Conservation (phyloP, 2,888 invertebrate species). For the Xestobium rufovillosum region DNA sequence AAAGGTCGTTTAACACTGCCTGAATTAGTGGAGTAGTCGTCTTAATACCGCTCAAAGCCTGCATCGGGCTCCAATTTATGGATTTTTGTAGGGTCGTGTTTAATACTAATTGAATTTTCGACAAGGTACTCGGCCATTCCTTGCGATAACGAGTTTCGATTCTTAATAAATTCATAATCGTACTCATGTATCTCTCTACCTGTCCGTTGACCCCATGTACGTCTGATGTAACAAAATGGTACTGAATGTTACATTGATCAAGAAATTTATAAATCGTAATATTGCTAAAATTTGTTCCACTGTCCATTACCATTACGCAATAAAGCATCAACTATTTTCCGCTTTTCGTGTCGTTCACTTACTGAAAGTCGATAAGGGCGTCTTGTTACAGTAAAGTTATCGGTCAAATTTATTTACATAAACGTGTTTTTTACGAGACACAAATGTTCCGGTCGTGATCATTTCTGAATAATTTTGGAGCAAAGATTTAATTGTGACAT, state of each 20-base stretch:
- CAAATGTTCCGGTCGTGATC: no score
- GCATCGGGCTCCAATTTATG: no score
- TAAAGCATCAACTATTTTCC: slow-evolving; percentile 17
- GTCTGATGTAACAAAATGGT: no score
- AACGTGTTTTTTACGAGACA: no score
- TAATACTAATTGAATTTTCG: slow-evolving; percentile 15
- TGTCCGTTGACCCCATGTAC: no score
- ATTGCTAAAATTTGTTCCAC: slow-evolving; percentile 20
- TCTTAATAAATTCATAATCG: slow-evolving; percentile 11
- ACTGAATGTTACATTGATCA: no score
- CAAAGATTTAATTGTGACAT: no score
- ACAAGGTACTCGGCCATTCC: slow-evolving; percentile 13
- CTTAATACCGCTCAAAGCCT: background rate
- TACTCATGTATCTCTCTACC: slow-evolving; percentile 1
- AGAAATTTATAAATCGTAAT: slow-evolving; percentile 20
- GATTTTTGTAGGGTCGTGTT: no score
- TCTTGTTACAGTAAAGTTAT: slow-evolving; percentile 15
- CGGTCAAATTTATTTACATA: no score
- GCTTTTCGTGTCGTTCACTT: slow-evolving; percentile 13
- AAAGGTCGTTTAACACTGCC: slow-evolving; percentile 6
- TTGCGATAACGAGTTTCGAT: slow-evolving; percentile 7
- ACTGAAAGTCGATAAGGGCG: slow-evolving; percentile 17
- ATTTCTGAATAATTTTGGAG: no score
- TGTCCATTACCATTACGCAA: slow-evolving; percentile 16
- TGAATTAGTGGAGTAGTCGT: slow-evolving; percentile 12